phyloP scores from a whole-genome alignment of 2,888 invertebrate genomes.

The Tineola bisselliella region DNA sequence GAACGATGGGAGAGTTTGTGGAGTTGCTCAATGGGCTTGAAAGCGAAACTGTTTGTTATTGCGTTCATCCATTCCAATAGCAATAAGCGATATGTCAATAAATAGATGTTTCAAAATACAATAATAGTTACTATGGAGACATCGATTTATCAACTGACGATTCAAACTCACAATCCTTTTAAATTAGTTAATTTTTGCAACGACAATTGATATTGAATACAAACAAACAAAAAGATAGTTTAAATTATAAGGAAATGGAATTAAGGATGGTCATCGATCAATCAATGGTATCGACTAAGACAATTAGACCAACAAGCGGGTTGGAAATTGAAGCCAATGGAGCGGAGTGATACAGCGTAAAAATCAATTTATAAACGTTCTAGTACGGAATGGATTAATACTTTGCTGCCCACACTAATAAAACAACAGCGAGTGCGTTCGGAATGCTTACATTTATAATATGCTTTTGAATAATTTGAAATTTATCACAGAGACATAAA shows the following conservation, averaged over 20 bases:
- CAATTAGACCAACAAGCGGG: conserved; percentile 38
- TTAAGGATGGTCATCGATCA: conserved; percentile 37
- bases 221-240: neutral
- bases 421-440: too few species aligned
- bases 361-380: conserved; percentile 17
- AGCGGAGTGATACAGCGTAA: conserved; percentile 17
- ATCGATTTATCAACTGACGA: too few species aligned
- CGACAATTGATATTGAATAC: too few species aligned
- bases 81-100: too few species aligned
- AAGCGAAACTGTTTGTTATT: neutral
- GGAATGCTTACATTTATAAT: too few species aligned
- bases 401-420: conserved; percentile 16
- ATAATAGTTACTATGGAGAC: too few species aligned
- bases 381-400: neutral
- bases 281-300: conserved; percentile 59
- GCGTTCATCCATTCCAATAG: neutral
- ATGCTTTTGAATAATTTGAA: too few species aligned
- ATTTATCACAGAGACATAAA: too few species aligned
- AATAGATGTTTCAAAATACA: too few species aligned
- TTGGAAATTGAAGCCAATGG: conserved; percentile 16
- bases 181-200: too few species aligned
- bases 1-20: neutral
- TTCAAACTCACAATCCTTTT: too few species aligned
- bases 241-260: neutral
- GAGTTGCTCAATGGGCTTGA: neutral